A percentile compares a stretch with the other conserved stretches of the same genome.
Evolutionary conservation across 2,797 vertebrate genomes (phyloP).

Genomic region (Danio aesculapii): DNA sequence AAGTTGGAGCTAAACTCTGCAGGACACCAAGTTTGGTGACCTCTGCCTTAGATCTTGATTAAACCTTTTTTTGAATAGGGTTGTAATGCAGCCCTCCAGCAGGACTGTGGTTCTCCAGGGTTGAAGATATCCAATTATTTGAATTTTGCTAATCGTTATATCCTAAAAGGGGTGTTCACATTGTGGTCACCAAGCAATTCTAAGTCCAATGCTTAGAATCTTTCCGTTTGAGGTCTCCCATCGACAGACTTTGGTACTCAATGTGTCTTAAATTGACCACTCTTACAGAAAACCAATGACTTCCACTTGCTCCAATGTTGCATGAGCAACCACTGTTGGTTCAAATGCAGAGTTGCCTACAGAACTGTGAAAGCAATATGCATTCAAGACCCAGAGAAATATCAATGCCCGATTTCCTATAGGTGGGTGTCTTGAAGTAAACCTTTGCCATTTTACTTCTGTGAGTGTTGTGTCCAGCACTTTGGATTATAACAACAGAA

Average conservation of each 20-base stretch:
- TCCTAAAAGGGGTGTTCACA: neutral
- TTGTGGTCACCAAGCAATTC: neutral
- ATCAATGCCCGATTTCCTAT: neutral
- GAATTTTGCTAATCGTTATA: no score
- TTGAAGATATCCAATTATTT: no score
- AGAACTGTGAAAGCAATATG: neutral
- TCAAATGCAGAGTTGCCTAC: constrained; percentile 5
- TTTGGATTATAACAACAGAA: constrained; percentile 84
- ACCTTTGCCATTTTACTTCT: constrained; percentile 79
- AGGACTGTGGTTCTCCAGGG: no score
- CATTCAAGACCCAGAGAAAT: neutral
- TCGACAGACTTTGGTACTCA: neutral
- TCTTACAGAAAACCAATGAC: constrained; percentile 12
- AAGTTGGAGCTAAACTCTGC: no score
- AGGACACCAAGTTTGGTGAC: no score
- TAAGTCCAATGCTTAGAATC: neutral
- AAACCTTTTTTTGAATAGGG: no score
- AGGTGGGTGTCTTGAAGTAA: constrained; percentile 26
- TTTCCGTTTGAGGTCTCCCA: neutral
- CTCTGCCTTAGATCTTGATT: no score
- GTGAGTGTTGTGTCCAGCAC: constrained; percentile 94
- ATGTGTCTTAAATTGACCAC: neutral
- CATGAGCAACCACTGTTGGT: neutral
- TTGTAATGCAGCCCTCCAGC: no score
- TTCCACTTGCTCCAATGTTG: neutral